Evolutionary conservation across 2,888 invertebrate species (phyloP).

Genomic region (Catocala sponsa): DNA sequence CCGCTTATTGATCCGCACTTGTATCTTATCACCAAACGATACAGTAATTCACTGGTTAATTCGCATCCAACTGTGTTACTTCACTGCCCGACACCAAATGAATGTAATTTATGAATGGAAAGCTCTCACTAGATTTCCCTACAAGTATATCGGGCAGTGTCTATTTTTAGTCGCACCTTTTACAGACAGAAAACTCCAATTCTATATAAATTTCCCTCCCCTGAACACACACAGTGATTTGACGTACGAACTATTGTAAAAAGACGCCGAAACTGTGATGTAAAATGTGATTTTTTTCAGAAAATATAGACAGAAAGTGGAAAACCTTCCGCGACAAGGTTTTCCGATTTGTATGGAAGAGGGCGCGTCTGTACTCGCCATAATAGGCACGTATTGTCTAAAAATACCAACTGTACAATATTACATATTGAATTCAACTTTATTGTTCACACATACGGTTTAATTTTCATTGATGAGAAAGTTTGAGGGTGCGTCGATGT

Average conservation of each 20-base stretch:
- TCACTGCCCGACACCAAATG: slow-evolving; percentile 78
- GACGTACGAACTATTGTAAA: slow-evolving; percentile 50
- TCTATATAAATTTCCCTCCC: slow-evolving; percentile 40
- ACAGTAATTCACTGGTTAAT: slow-evolving; percentile 60
- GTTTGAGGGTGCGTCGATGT: slow-evolving; percentile 59
- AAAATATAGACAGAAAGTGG: slow-evolving; percentile 75
- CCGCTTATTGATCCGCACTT: slow-evolving; percentile 48
- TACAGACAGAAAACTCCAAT: slow-evolving; percentile 37
- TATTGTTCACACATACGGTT: slow-evolving; percentile 36
- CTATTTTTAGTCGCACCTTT: slow-evolving; percentile 75
- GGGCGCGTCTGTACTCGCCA: slow-evolving; percentile 79
- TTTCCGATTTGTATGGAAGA: slow-evolving; percentile 84
- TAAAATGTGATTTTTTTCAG: slow-evolving; percentile 69
- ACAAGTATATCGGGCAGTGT: slow-evolving; percentile 66
- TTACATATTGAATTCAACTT: slow-evolving; percentile 31
- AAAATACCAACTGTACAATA: slow-evolving; percentile 71
- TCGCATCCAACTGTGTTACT: slow-evolving; percentile 63
- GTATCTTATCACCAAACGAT: slow-evolving; percentile 40
- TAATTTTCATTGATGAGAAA: slow-evolving; percentile 37
- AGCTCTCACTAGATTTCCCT: slow-evolving; percentile 68
- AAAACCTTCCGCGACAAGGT: slow-evolving; percentile 79
- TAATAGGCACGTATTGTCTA: slow-evolving; percentile 82
- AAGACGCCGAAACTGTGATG: slow-evolving; percentile 56
- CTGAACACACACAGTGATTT: slow-evolving; percentile 57
- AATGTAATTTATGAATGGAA: slow-evolving; percentile 83